These are phyloP conservation scores for Anthopleura xanthogrammica DNA, from an alignment of 92 coral and sea anemone species.

Conservation along the genomic window DNA sequence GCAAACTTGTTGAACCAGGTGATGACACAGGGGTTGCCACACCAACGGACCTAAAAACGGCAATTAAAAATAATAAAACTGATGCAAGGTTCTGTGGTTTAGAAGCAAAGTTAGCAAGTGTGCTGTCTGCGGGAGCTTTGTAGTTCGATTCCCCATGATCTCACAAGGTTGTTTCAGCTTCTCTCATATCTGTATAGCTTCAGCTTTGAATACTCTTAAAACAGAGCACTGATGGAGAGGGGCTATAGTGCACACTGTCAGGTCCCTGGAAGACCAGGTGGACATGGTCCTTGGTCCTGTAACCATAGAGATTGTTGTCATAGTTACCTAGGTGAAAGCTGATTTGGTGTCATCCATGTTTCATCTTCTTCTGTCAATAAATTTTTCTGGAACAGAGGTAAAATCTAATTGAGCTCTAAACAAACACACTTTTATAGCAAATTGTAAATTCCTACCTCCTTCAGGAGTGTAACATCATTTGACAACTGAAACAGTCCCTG, in stretches of 20 bases:
- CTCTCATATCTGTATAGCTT: too few relatives aligned
- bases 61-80: background rate
- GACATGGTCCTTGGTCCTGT: background rate
- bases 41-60: background rate
- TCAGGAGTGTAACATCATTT: conserved; percentile 45
- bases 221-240: too few relatives aligned
- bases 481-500: conserved; percentile 54
- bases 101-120: too few relatives aligned
- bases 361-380: conserved; percentile 48
- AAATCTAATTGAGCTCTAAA: background rate
- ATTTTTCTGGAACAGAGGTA: conserved; percentile 19
- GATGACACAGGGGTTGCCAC: conserved; percentile 6
- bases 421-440: background rate
- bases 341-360: conserved; percentile 52
- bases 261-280: too few relatives aligned
- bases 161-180: too few relatives aligned
- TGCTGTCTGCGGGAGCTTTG: too few relatives aligned
- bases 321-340: conserved; percentile 36
- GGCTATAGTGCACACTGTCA: background rate
- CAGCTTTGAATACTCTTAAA: too few relatives aligned
- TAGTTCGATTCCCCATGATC: too few relatives aligned
- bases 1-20: conserved; percentile 27
- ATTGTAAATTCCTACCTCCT: conserved; percentile 36
- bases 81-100: background rate
- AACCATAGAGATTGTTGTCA: background rate